A percentile compares a stretch with the other conserved stretches of the same genome.
Conservation (phyloP, 2,888 invertebrate species). For the Boloria euphrosyne region DNA sequence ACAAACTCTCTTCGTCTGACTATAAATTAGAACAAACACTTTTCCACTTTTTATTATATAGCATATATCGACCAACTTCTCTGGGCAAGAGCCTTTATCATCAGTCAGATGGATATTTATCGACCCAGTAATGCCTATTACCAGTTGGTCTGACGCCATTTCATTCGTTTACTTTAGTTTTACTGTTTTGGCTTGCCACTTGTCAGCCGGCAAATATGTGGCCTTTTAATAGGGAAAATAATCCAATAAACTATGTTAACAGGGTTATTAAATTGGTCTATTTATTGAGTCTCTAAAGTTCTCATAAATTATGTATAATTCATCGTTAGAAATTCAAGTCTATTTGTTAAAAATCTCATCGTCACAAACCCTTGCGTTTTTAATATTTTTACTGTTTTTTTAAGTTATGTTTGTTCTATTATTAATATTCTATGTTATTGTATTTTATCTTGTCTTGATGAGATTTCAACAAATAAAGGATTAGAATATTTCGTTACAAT, state of each 20-base stretch:
- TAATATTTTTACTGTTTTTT: too few species aligned
- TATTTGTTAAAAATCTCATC: too few species aligned
- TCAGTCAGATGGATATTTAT: constrained; percentile 61
- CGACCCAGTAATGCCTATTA: constrained; percentile 56
- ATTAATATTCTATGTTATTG: too few species aligned
- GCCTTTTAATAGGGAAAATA: constrained; percentile 1
- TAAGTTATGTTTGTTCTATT: too few species aligned
- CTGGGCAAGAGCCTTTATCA: constrained; percentile 13
- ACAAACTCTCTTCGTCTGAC: too few species aligned
- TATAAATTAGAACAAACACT: too few species aligned
- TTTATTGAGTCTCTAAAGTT: background rate
- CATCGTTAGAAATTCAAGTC: too few species aligned
- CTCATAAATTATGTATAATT: too few species aligned
- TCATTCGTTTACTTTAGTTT: constrained; percentile 51
- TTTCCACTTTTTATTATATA: background rate
- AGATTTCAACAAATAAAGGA: too few species aligned
- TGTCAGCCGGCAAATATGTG: constrained; percentile 26
- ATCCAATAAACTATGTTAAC: background rate
- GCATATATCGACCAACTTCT: background rate
- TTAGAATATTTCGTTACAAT: too few species aligned
- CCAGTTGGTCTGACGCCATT: constrained; percentile 52
- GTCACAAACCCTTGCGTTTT: too few species aligned
- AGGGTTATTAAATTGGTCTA: background rate
- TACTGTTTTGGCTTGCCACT: constrained; percentile 38
- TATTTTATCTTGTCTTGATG: too few species aligned